Base-by-base conservation (phyloP, 2,888 invertebrate species). In the Pterostichus niger region DNA sequence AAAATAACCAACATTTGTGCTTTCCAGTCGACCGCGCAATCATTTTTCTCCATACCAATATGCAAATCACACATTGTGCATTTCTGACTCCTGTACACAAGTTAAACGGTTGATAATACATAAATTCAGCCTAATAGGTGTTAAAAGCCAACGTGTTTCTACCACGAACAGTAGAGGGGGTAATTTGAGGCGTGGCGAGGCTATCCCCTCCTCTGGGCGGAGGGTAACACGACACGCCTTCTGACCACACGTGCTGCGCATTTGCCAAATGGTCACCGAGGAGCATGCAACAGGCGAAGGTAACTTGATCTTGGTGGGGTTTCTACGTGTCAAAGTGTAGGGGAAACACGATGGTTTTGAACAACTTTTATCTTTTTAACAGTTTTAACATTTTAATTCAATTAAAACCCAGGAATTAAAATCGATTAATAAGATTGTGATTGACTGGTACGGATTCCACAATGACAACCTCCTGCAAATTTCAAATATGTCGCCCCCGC, bases 61-160 rank as follows among this genome's bases (percentile, higher is more conserved):
- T 86, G 86, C 84, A 86, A 86, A 86, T 86, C 85, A 85, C 75
- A 83, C 84, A 85, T 85, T 85, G 85, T 86, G 80, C 81, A 83
- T 84, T 71, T 44, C 64, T 85, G 85, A 86, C 86, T 87, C 85
- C 85, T 85, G 35, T 15, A 86, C 85, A 84, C 84, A 85, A 86
- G 86, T 86, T 86, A 86, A 87, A 87, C 87, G 86, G 86, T 87
- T 86, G 85, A 85, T 86, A 86, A 85, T 85, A 86, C 86, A 87
- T 87, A 87, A 86, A 86, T 87, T 86, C 86, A 85, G 85, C 86
- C 86, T 86, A 86, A 86, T 86, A 86, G 85, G 86, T 86, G 86
- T 85, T 84, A 84, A 82, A 82, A 84, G 85, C 85, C 85, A 84
- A 84, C 84, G 84, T 84, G 84, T 79, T 84, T 75, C 33, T 40